phyloP scores from a whole-genome alignment of 1,140 invertebrate species.

The Lasaia peninsularis region DNA sequence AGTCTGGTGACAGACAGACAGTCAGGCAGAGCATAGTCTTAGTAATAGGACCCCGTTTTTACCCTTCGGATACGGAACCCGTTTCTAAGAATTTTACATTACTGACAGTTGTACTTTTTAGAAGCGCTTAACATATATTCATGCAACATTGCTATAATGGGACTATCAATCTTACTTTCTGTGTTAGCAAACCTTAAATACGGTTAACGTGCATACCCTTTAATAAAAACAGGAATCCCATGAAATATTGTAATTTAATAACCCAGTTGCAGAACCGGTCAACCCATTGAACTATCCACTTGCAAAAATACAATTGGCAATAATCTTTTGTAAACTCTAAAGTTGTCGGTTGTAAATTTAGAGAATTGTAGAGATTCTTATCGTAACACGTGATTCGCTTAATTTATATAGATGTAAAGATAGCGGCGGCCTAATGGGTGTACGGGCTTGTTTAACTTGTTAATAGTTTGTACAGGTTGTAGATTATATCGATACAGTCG shows the following conservation, averaged over 20 bases:
- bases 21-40: no score
- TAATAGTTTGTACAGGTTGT: conserved; percentile 57
- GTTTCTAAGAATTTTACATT: background rate
- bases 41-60: no score
- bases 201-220: background rate
- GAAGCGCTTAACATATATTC: background rate
- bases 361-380: conserved; percentile 42
- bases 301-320: conserved; percentile 64
- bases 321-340: conserved; percentile 49
- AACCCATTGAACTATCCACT: conserved; percentile 49
- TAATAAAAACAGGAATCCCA: background rate
- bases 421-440: conserved; percentile 43
- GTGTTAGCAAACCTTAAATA: background rate
- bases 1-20: no score
- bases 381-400: conserved; percentile 48
- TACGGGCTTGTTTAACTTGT: conserved; percentile 64
- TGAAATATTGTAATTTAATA: conserved; percentile 70
- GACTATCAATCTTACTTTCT: conserved; percentile 12
- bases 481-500: conserved; percentile 50
- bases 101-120: background rate
- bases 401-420: conserved; percentile 53
- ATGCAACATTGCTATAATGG: conserved; percentile 6
- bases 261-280: conserved; percentile 31
- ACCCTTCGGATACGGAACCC: no score
- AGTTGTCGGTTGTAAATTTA: conserved; percentile 66